A percentile compares a stretch with the other conserved stretches of the same genome.
Evolutionary conservation across 2,113 vertebrate genomes (phyloP).

Genomic region (Ceyx margarethae): DNA sequence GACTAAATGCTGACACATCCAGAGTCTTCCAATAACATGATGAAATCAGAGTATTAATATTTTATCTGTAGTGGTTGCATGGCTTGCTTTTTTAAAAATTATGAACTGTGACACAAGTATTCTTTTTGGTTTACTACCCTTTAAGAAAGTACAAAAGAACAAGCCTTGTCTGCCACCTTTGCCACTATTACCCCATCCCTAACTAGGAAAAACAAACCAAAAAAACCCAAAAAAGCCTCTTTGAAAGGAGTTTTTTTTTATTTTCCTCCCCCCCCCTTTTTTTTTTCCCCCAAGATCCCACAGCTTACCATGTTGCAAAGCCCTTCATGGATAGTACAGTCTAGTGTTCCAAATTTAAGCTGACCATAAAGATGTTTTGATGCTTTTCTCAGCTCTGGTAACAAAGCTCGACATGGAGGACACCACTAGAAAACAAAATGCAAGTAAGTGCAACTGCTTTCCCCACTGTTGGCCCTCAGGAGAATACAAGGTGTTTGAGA

Average conservation of each 20-base stretch:
- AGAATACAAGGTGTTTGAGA: neutral
- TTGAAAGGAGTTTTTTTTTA: neutral
- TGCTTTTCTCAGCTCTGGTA: conserved; percentile 95
- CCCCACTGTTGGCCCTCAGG: neutral
- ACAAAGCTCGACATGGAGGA: conserved; percentile 91
- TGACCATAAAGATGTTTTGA: conserved; percentile 91
- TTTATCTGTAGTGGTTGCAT: neutral
- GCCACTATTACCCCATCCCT: neutral
- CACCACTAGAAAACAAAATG: conserved; percentile 85
- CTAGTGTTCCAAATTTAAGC: conserved; percentile 92
- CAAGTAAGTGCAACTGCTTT: neutral
- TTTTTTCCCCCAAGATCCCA: neutral
- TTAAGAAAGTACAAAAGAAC: neutral
- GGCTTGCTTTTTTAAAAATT: neutral
- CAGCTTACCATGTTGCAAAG: conserved; percentile 90
- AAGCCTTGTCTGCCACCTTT: neutral
- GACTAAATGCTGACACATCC: neutral
- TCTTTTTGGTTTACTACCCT: neutral
- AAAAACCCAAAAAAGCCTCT: neutral
- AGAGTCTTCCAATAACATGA: neutral
- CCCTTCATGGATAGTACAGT: conserved; percentile 91
- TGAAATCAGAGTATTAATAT: neutral
- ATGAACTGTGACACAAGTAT: neutral
- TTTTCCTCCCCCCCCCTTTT: neutral
- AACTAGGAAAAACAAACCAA: neutral